Percentiles rank a stretch among this genome's conserved stretches.
Evolutionary conservation across 2,797 vertebrate genomes (phyloP).

Genomic region (Momotus momota): DNA sequence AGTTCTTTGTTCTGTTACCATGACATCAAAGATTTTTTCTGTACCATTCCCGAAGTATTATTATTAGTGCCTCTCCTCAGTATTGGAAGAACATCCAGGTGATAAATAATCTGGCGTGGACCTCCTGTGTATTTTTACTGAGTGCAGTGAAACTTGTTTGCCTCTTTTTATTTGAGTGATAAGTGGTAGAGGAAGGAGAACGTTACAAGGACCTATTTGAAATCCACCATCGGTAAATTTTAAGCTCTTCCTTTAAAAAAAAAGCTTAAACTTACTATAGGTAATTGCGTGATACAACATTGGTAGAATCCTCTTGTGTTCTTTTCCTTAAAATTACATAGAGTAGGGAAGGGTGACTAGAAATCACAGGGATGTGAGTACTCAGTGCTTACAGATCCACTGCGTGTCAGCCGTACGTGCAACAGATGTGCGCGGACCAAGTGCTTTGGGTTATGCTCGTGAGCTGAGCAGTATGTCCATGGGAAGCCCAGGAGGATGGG

Average conservation of each 20-base stretch:
- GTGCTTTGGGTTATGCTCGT: not conserved
- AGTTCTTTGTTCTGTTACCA: slow-evolving; percentile 39
- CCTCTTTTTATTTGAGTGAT: not conserved
- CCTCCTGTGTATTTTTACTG: not conserved
- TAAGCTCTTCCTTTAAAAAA: not conserved
- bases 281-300: not conserved
- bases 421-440: not conserved
- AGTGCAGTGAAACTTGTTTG: not conserved
- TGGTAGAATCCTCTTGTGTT: not conserved
- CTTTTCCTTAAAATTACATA: not conserved
- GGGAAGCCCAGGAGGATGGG: not conserved
- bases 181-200: not conserved
- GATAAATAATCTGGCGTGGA: not conserved
- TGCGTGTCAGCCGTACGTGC: not conserved
- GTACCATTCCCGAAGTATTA: not conserved
- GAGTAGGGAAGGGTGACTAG: not conserved
- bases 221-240: not conserved
- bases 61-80: not conserved
- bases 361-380: not conserved
- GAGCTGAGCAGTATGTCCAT: not conserved
- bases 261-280: not conserved
- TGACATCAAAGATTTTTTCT: not conserved
- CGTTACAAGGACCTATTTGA: not conserved
- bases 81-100: not conserved
- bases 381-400: not conserved